Base-by-base conservation (phyloP, 2,797 vertebrate genomes). In the Limosa lapponica region DNA sequence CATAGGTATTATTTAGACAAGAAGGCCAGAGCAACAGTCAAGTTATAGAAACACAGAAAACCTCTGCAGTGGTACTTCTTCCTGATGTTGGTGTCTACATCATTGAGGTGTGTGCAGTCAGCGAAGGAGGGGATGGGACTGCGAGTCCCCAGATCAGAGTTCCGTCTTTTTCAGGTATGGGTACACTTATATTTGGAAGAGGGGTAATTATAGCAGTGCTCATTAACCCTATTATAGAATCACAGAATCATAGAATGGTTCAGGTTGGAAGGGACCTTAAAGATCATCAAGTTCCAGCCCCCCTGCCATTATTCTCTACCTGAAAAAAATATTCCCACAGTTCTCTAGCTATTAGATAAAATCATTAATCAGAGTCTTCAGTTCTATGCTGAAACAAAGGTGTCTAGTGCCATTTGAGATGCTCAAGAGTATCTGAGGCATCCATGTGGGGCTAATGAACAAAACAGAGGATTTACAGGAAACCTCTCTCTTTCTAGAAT, bases 41-140 rank as follows among this genome's bases (percentile, higher is more conserved):
- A 97, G 99, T 99, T 95, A 99, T 99, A 81, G 98, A 99, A 97
- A 99, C 99, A 89, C 99, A 99, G 93, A 99, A 99, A 97, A 99
- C 99, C 2, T 99, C 99, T 77, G 99, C 99, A 4, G 97, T 99
- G 82, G 98, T 99, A 11, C 98, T 99, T 28, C 98, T 99, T 84
- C 98, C 99, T 1, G 99, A 99, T 79, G 99, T 98, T 74, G 99
- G 99, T 28, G 98, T 99, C 80, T 99, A 99, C 75, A 98, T 99
- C 96, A 99, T 99, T 16, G 99, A 99, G 97, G 99, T 99, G 61
- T 98, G 99, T 25, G 98, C 99, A 3, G 98, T 99, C 90, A 99
- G 99, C 43, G 99, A 99, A 97, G 99, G 99, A 48, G 99, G 99
- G 19, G 99, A 99, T 90, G 99, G 99, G 65, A 98, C 98, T 1